A percentile compares a stretch with the other conserved stretches of the same genome.
These are phyloP conservation scores for Pelecanus crispus DNA, from an alignment of 2,113 vertebrate genomes.

Conservation along the genomic window DNA sequence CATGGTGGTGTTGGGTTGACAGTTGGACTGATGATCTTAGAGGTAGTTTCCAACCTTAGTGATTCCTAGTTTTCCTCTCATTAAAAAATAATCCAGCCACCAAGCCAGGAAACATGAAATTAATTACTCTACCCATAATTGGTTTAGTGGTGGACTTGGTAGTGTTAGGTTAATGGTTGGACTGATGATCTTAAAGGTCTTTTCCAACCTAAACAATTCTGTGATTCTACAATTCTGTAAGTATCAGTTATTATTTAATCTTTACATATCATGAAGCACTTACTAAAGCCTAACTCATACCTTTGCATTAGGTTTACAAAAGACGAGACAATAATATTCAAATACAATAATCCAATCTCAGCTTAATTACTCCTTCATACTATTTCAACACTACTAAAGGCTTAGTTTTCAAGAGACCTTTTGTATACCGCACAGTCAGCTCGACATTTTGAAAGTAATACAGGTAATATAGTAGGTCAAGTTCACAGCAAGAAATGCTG, in stretches of 20 bases:
- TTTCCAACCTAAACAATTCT: too few relatives aligned
- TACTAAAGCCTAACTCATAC: not conserved
- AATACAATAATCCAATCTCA: not conserved
- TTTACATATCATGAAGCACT: not conserved
- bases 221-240: too few relatives aligned
- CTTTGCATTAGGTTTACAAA: not conserved
- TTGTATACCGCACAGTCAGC: not conserved
- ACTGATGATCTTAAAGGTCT: too few relatives aligned
- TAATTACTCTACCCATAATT: too few relatives aligned
- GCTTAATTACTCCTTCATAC: not conserved
- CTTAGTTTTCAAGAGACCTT: not conserved
- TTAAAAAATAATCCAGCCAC: too few relatives aligned
- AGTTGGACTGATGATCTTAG: too few relatives aligned
- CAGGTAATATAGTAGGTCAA: not conserved
- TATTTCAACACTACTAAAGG: not conserved
- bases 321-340: not conserved
- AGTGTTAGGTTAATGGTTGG: too few relatives aligned
- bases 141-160: too few relatives aligned
- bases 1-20: too few relatives aligned
- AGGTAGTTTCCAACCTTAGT: too few relatives aligned
- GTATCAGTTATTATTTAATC: not conserved
- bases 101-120: too few relatives aligned
- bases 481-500: not conserved
- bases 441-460: not conserved
- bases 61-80: too few relatives aligned